Base-by-base conservation (phyloP, 2,888 invertebrate genomes). In the Stenurella melanura region DNA sequence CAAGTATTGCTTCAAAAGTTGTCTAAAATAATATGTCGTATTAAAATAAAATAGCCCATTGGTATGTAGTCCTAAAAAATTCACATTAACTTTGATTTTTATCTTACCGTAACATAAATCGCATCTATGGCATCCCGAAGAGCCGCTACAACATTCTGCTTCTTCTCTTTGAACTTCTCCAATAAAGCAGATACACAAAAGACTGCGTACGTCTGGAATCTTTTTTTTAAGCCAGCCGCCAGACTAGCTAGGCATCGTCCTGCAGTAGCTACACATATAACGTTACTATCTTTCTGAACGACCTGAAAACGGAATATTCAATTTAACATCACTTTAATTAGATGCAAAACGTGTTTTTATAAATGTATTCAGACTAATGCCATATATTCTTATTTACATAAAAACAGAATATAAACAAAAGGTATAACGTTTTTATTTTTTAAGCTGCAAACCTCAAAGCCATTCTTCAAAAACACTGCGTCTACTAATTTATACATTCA, bases 121-220 rank as follows among this genome's bases (percentile, higher is more conserved):
- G 96, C 96, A 90, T 99, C 99, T 21, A 96, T 94, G 6, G 97
- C 96, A 77, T 98, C 98, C 72, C 96, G 91, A 61, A 99, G 90
- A 0, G 96, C 95, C 1, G 92, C 88, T 0, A 99, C 97, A 0
- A 99, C 98, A 86, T 94, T 95, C 1, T 94, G 92, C 86, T 99
- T 99, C 91, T 98, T 99, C 89, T 99, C 99, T 86, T 98, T 98
- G 87, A 99, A 99, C 90, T 99, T 99, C 85, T 99, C 98, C 50
- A 99, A 89, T 68, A 98, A 91, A 0, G 95, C 91, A 10, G 95
- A 92, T 0, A 96, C 90, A 84, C 95, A 95, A 0, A 94, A 93
- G 26, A 92, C 90, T 0, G 98, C 95, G 90, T 97, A 98, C 0
- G 95, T 93, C 11, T 94, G 93, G 90, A 98, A 99, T 77, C 95